Conservation (phyloP, 2,113 vertebrate genomes). For the Tyto alba region DNA sequence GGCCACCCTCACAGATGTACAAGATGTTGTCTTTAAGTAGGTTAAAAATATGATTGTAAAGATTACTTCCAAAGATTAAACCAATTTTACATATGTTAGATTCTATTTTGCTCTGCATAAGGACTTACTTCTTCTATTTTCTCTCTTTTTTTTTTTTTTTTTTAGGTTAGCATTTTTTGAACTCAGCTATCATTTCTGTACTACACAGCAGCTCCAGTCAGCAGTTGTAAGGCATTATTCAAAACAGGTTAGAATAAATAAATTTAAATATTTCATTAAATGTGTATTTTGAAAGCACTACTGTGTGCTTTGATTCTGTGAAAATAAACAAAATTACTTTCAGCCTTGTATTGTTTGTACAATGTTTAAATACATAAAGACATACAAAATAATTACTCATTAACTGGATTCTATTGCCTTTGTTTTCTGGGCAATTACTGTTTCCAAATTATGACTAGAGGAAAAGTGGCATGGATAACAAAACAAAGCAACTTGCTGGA, state of each 20-base stretch:
- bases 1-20: constrained; percentile 90
- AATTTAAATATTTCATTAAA: not conserved
- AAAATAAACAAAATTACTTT: not conserved
- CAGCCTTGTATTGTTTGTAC: not conserved
- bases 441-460: not conserved
- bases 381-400: not conserved
- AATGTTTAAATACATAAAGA: not conserved
- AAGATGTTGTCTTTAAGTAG: constrained; percentile 95
- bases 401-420: not conserved
- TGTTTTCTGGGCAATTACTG: not conserved
- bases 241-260: constrained; percentile 83
- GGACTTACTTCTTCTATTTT: not conserved
- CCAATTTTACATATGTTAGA: not conserved
- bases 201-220: constrained; percentile 87
- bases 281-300: not conserved
- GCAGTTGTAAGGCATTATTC: constrained; percentile 90
- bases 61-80: not conserved
- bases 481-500: not conserved
- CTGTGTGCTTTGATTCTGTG: not conserved
- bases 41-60: constrained; percentile 13
- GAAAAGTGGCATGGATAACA: not conserved
- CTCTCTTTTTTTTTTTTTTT: not conserved
- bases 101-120: not conserved
- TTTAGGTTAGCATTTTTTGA: constrained; percentile 89
- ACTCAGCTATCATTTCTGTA: constrained; percentile 86